phyloP scores from a whole-genome alignment of 1,140 invertebrate species.

The Oreohelix idahoensis region DNA sequence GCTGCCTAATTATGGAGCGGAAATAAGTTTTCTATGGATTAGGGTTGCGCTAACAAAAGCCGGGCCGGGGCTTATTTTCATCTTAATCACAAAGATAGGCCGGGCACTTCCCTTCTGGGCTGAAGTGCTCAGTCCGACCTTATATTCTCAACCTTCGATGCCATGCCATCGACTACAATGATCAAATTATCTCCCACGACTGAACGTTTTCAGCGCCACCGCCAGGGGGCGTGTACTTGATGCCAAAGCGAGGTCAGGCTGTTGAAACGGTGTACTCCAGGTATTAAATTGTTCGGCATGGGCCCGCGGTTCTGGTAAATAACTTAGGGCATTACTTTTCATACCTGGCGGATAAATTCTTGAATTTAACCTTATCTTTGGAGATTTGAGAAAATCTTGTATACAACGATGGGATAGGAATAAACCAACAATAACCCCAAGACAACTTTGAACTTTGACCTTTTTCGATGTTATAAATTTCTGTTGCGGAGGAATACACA shows the following conservation, averaged over 20 bases:
- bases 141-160: not conserved
- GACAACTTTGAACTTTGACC: too few species aligned
- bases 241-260: not conserved
- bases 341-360: not conserved
- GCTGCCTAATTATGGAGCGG: constrained; percentile 20
- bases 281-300: constrained; percentile 6
- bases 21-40: constrained; percentile 27
- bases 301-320: not conserved
- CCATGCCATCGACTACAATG: constrained; percentile 5
- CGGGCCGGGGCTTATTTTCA: not conserved
- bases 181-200: constrained; percentile 11
- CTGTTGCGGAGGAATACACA: too few species aligned
- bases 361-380: not conserved
- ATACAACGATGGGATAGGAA: too few species aligned
- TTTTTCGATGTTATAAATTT: too few species aligned
- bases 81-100: constrained; percentile 9
- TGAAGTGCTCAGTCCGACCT: constrained; percentile 13
- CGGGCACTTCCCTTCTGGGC: not conserved
- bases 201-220: not conserved
- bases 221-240: constrained; percentile 6
- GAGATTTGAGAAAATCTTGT: not conserved
- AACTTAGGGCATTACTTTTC: not conserved
- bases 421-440: too few species aligned
- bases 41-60: constrained; percentile 4
- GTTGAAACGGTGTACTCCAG: not conserved